Evolutionary conservation across 2,888 invertebrate genomes (phyloP), one percentile per base, ranked within the genome.

Genomic region (Mimachlamys varia): DNA sequence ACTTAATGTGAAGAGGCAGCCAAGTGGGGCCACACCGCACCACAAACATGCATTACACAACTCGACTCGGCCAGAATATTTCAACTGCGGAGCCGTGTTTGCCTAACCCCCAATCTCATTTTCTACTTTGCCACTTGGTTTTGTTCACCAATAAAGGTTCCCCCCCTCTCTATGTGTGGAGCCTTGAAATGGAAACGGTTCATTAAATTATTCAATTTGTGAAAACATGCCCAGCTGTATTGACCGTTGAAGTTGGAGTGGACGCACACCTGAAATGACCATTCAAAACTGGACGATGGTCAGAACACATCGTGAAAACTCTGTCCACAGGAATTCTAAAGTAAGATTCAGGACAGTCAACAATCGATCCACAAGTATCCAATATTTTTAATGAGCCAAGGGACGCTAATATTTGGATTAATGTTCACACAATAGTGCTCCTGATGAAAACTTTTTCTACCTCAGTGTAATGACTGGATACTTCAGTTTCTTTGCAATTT

Each of bases 191-290:
- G 62, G 49, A 88, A 27, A 33, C 44, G 58, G 88, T 90, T 90
- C 88, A 58, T 12, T 33, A 44, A 88, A 88, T 90, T 88, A 90
- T 90, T 58, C 88, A 88, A 90, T 58, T 88, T 88, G 89, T 87
- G 62, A 90, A 90, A 90, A 90, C 89, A 90, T 88, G n/a, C 55
- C 88, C 90, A 90, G 90, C 90, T 90, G 90, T 90, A 89, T 90
- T 90, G 49, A 90, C 90, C 33, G 62, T 22, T 33, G 10, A 76
- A 33, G 76, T 22, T 76, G 27, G 76, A 76, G 76, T 76, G 76
- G 76, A 76, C 76, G 17, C 76, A 76, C 76, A 76, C 76, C 76
- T 76, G 76, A 76, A 76, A 76, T 76, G 76, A 33, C 22, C 76
- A 76, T 76, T 76, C 33, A 76, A 58, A 76, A 76, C 76, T 76